phyloP scores from a whole-genome alignment of 1,140 invertebrate genomes.

The Drosophila sulfurigaster region DNA sequence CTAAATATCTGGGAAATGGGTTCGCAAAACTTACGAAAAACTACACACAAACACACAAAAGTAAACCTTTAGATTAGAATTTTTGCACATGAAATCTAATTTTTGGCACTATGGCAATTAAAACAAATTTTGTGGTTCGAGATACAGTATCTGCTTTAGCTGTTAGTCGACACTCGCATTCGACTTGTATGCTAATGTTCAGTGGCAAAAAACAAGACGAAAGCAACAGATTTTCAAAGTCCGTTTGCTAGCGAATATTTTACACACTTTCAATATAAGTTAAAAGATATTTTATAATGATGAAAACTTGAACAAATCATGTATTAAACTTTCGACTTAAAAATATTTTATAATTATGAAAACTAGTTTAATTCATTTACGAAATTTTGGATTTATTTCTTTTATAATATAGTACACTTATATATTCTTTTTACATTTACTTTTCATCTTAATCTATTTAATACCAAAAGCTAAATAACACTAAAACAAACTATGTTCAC shows the following conservation, averaged over 20 bases:
- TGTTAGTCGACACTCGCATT: constrained; percentile 17
- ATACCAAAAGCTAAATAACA: no score
- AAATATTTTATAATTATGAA: no score
- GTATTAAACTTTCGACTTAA: no score
- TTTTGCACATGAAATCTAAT: constrained; percentile 74
- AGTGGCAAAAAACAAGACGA: neutral
- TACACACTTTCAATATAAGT: neutral
- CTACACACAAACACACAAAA: constrained; percentile 8
- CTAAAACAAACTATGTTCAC: no score
- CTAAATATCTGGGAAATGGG: constrained; percentile 56
- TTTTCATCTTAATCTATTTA: no score
- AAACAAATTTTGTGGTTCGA: constrained; percentile 57
- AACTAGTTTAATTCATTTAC: no score
- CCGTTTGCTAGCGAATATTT: constrained; percentile 2
- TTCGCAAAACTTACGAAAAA: constrained; percentile 34
- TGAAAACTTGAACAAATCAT: no score
- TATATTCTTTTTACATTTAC: no score
- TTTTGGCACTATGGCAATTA: constrained; percentile 58
- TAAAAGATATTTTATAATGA: no score
- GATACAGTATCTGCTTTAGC: constrained; percentile 34
- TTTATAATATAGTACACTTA: no score
- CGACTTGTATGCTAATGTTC: constrained; percentile 13
- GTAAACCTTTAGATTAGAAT: constrained; percentile 49
- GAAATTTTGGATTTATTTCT: no score
- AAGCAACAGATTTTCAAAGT: neutral